Evolutionary conservation across 1,140 invertebrate genomes (phyloP), one percentile per base, ranked within the genome.

Genomic region (Yoshiicerus persimilis): DNA sequence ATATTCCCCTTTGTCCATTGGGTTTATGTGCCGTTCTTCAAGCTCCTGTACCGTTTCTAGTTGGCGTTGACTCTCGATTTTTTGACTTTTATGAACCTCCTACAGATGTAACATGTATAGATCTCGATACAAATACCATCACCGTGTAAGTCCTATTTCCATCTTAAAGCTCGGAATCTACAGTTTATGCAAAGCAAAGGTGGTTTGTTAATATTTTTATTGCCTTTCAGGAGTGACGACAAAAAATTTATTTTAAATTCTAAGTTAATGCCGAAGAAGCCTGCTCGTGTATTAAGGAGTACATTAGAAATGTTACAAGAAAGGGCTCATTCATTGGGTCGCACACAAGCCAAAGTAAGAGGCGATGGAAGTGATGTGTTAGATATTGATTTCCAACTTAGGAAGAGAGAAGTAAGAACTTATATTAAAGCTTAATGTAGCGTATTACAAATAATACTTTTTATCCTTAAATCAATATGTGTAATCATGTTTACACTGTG

Each of bases 81-180:
- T 99, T 99, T 93, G 99, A 99, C 92, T 93, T 99, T 4, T 99
- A 98, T 92, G 98, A 99, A 92, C 98, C 97, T 39, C 99, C 98
- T 30, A 93, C 95, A 13, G 99, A 99, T 93, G 98, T 99, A 1
- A 98, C 96, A 83, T 99, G 98, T 93, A 96, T 99, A 27, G 99
- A 99, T 94, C 94, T 99, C 91, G 99, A 99, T 92, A 99, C 99
- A 9, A 98, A 98, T 92, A 98, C 97, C 90, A 96, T 97, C 87
- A 96, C 96, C 64, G 90, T 93, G 95, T 96, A 92, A 92, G 94
- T 92, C 32, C 84, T 83, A 36, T 41, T 87, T 70, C 25, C n/a
- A 5, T n/a, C n/a, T 23, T 23, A n/a, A n/a, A n/a, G n/a, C 11
- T 25, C 56, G 20, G 16, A 25, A 4, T 62, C 2, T n/a, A 11